Evolutionary conservation across 2,113 vertebrate genomes (phyloP).

Genomic region (Nerophis lumbriciformis): DNA sequence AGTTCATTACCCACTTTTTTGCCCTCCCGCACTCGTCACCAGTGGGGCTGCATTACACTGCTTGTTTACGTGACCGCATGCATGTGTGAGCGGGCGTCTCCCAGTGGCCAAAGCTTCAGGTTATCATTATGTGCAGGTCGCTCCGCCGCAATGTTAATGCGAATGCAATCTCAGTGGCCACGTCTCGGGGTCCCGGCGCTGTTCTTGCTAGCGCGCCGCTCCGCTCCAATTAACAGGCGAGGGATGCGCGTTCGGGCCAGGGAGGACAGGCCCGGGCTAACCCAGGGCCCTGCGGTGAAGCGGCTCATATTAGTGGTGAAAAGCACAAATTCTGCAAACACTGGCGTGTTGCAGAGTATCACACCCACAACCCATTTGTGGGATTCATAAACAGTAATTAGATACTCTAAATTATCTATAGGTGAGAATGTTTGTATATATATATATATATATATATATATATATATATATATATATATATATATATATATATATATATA

Average conservation of each 20-base stretch:
- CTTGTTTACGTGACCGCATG: slow-evolving; percentile 62
- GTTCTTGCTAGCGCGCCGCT: slow-evolving; percentile 47
- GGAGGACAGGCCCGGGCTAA: slow-evolving; percentile 44
- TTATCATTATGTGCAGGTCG: slow-evolving; percentile 68
- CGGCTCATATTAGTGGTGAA: slow-evolving; percentile 46
- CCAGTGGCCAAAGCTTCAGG: slow-evolving; percentile 61
- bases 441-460: no score
- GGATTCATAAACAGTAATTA: slow-evolving; percentile 10
- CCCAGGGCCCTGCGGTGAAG: slow-evolving; percentile 39
- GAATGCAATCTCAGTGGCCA: slow-evolving; percentile 63
- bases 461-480: no score
- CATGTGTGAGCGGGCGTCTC: slow-evolving; percentile 31
- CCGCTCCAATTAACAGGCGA: slow-evolving; percentile 62
- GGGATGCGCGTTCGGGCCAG: slow-evolving; percentile 46
- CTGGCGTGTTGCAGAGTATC: slow-evolving; percentile 19
- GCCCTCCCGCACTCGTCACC: slow-evolving; percentile 33
- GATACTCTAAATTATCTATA: not conserved
- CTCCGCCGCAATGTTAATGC: slow-evolving; percentile 62
- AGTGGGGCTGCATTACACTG: slow-evolving; percentile 41
- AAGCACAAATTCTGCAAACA: slow-evolving; percentile 55
- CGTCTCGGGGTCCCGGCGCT: slow-evolving; percentile 45
- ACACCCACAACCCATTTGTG: slow-evolving; percentile 12
- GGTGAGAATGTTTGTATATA: no score
- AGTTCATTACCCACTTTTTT: slow-evolving; percentile 69
- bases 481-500: no score